These are phyloP conservation scores for Eupelmus urozonus DNA, from an alignment of 2,888 invertebrate species.

Conservation along the genomic window DNA sequence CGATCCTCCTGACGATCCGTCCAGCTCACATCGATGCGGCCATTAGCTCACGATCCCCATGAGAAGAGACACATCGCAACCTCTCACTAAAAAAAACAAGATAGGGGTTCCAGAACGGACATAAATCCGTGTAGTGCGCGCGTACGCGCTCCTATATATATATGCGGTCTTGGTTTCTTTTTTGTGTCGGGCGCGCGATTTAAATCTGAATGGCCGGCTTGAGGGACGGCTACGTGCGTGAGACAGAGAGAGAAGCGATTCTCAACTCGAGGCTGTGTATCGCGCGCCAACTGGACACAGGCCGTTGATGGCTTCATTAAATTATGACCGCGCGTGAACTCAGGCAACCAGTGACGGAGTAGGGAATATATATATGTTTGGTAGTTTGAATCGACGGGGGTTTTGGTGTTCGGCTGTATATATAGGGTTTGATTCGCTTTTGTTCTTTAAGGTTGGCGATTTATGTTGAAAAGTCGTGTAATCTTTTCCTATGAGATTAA, in stretches of 20 bases:
- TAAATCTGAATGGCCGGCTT: constrained; percentile 76
- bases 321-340: constrained; percentile 50
- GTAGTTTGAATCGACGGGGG: background rate
- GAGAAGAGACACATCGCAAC: background rate
- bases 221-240: constrained; percentile 44
- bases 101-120: background rate
- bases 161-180: constrained; percentile 57
- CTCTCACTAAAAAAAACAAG: background rate
- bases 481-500: too few relatives aligned
- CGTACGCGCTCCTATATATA: background rate
- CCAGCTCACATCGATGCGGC: background rate
- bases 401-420: too few relatives aligned
- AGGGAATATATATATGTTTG: too few relatives aligned
- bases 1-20: constrained; percentile 16
- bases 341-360: background rate
- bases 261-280: constrained; percentile 31
- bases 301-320: constrained; percentile 55
- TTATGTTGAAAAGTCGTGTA: too few relatives aligned
- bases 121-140: background rate
- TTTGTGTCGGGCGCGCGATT: constrained; percentile 68
- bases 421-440: too few relatives aligned
- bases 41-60: background rate
- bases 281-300: constrained; percentile 63
- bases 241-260: background rate
- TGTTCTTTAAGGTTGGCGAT: too few relatives aligned